These are phyloP conservation scores for Drosophila antonietae DNA, from an alignment of 2,888 invertebrate genomes.

Conservation along the genomic window DNA sequence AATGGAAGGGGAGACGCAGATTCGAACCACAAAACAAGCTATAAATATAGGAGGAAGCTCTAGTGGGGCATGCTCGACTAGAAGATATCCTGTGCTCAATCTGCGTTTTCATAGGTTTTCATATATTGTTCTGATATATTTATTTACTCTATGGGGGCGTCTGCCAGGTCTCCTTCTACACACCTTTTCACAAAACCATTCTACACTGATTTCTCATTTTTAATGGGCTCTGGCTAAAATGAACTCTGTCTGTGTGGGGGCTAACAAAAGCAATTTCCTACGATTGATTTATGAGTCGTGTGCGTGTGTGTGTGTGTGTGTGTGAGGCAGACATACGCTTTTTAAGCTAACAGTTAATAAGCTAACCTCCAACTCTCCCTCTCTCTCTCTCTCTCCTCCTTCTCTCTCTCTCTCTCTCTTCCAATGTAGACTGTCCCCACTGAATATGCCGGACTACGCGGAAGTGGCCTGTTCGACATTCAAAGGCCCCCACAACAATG, in stretches of 20 bases:
- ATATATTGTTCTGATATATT: background rate
- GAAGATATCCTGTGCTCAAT: background rate
- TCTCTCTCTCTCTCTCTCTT: background rate
- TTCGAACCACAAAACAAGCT: constrained; percentile 14
- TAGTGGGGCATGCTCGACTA: background rate
- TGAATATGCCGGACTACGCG: constrained; percentile 85
- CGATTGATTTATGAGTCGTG: constrained; percentile 72
- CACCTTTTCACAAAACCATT: background rate
- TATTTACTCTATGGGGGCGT: background rate
- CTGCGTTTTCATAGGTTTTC: no score
- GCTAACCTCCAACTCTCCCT: background rate
- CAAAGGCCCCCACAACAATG: constrained; percentile 81
- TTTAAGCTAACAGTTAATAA: constrained; percentile 44
- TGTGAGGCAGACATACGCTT: constrained; percentile 58
- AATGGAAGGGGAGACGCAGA: background rate
- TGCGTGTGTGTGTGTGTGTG: constrained; percentile 12
- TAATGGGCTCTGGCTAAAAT: background rate
- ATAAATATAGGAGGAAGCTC: background rate
- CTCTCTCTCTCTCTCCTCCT: background rate
- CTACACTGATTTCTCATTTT: background rate
- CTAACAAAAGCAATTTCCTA: constrained; percentile 79
- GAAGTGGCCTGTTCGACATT: constrained; percentile 85
- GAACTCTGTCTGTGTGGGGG: constrained; percentile 2
- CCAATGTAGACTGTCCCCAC: constrained; percentile 82
- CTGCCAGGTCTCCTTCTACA: background rate